Conservation (phyloP, 1,140 invertebrate genomes). For the Notospermus geniculatus region DNA sequence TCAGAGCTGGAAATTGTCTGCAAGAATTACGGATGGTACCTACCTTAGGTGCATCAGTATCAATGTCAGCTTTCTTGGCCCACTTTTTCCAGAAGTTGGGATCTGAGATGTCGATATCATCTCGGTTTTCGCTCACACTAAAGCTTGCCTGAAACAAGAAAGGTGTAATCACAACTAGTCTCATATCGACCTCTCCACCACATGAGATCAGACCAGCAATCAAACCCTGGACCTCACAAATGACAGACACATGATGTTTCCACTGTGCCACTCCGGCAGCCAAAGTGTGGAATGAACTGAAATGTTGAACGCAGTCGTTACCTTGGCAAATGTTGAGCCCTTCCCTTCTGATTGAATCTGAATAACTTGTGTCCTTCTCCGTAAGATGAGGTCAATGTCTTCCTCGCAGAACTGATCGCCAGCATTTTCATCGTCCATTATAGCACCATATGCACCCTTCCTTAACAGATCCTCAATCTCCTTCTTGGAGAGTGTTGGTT, state of each 20-base stretch:
- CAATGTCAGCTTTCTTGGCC: constrained; percentile 98
- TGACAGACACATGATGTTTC: no score
- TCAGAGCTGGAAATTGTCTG: no score
- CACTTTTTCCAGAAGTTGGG: constrained; percentile 99
- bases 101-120: constrained; percentile 98
- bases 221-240: neutral
- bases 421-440: constrained; percentile 99
- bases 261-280: neutral
- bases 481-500: constrained; percentile 87
- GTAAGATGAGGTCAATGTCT: constrained; percentile 98
- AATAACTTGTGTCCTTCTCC: constrained; percentile 89
- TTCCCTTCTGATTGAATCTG: constrained; percentile 94
- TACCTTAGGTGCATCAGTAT: constrained; percentile 65
- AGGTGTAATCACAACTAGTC: no score
- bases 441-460: constrained; percentile 90
- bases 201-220: neutral
- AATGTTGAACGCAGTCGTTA: constrained; percentile 17
- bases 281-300: neutral
- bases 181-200: neutral
- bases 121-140: constrained; percentile 86
- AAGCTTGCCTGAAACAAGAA: constrained; percentile 75
- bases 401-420: constrained; percentile 99
- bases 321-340: constrained; percentile 97
- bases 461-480: constrained; percentile 98
- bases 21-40: no score